Conservation (phyloP, 2,113 vertebrate genomes). For the Psammodynastes pulverulentus region DNA sequence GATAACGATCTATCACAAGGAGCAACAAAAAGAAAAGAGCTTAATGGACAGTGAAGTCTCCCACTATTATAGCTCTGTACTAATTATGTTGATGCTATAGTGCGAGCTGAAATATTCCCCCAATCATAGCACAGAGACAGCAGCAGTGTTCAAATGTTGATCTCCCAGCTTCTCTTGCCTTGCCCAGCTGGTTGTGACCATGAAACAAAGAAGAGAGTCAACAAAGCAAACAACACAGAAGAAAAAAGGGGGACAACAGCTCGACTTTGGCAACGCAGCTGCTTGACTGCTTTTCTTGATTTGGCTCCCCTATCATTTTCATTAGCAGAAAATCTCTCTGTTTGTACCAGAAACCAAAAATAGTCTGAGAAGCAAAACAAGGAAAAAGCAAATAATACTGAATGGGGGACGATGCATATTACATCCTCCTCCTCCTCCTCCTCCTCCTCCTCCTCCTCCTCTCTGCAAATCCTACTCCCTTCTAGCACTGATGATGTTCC, state of each 20-base stretch:
- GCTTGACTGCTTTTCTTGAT: not conserved
- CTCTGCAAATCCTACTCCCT: too few species aligned
- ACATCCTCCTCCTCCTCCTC: too few species aligned
- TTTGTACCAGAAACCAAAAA: not conserved
- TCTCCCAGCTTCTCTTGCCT: constrained; percentile 2
- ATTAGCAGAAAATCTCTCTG: not conserved
- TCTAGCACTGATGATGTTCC: too few species aligned
- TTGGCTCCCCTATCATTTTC: not conserved
- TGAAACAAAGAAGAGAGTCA: not conserved
- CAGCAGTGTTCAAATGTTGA: not conserved
- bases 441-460: too few species aligned
- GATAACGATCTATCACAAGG: not conserved
- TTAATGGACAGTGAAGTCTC: not conserved
- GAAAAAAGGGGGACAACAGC: not conserved
- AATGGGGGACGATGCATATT: not conserved
- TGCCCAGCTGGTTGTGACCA: constrained; percentile 20
- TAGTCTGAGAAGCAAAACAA: not conserved
- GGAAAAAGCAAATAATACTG: not conserved
- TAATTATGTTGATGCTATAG: not conserved
- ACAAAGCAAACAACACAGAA: not conserved
- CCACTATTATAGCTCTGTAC: not conserved
- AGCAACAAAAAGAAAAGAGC: not conserved
- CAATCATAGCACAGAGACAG: not conserved
- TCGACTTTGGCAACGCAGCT: not conserved
- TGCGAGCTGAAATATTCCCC: constrained; percentile 6